A percentile compares a stretch with the other conserved stretches of the same genome.
Evolutionary conservation across 2,888 invertebrate genomes (phyloP).

Genomic region (Caenorhabditis virilis): DNA sequence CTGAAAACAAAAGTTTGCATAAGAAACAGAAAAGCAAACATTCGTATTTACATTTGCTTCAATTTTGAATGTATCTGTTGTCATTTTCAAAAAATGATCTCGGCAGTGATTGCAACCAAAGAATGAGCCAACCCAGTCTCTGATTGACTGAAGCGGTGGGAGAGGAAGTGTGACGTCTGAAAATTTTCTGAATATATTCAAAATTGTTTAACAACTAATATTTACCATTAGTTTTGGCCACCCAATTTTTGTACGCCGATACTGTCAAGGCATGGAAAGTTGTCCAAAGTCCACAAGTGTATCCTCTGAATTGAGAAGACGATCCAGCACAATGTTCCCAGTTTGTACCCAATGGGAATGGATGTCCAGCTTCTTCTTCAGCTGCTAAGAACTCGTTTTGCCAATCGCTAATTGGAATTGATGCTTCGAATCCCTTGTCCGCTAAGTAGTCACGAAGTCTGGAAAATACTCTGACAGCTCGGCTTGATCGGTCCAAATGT

Average conservation of each 20-base stretch:
- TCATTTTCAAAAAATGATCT: constrained; percentile 87
- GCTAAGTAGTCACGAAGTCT: constrained; percentile 58
- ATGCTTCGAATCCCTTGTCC: constrained; percentile 46
- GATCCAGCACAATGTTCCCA: constrained; percentile 66
- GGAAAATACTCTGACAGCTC: constrained; percentile 50
- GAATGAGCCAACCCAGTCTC: constrained; percentile 87
- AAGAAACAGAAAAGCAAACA: background rate
- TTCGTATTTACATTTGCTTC: constrained; percentile 49
- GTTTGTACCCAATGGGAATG: constrained; percentile 61
- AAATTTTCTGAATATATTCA: constrained; percentile 1
- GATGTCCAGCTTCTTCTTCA: constrained; percentile 59
- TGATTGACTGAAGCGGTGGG: constrained; percentile 81
- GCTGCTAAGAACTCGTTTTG: constrained; percentile 61
- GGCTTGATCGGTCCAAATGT: constrained; percentile 45
- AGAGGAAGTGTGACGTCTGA: constrained; percentile 71
- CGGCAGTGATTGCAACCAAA: constrained; percentile 91
- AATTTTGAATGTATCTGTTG: constrained; percentile 71
- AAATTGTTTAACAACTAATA: background rate
- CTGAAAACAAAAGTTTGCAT: constrained; percentile 29
- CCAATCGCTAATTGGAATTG: constrained; percentile 56
- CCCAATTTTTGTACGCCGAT: constrained; percentile 73
- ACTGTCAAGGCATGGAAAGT: constrained; percentile 90
- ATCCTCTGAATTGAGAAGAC: constrained; percentile 74
- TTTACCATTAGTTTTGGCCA: constrained; percentile 26
- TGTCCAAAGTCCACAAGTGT: constrained; percentile 92